Conservation (phyloP, 2,797 vertebrate genomes). For the Enteromius anoplus region DNA sequence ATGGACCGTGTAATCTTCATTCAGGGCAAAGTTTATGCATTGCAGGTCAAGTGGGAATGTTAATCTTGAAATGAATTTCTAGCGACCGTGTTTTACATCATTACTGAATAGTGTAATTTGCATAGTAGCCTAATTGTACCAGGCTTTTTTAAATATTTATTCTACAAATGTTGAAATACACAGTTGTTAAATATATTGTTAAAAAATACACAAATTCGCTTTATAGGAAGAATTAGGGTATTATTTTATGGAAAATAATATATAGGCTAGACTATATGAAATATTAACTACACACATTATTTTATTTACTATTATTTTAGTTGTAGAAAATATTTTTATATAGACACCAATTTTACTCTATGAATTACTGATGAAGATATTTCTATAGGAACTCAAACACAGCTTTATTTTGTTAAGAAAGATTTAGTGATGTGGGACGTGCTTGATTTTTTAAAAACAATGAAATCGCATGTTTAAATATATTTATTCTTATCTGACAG, state of each 20-base stretch:
- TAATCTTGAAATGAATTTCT: slow-evolving; percentile 1
- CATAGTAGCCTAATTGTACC: background rate
- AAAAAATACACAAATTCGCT: background rate
- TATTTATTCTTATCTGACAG: slow-evolving; percentile 13
- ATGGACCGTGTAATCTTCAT: slow-evolving; percentile 54
- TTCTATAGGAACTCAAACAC: background rate
- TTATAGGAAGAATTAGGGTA: background rate
- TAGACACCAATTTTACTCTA: background rate
- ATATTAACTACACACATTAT: too few species aligned
- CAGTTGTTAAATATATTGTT: background rate
- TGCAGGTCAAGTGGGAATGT: slow-evolving; percentile 4
- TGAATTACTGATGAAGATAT: background rate
- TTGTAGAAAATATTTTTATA: background rate
- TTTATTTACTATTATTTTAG: background rate
- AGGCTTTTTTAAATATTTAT: background rate
- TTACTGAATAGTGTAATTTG: background rate
- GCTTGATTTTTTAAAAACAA: background rate
- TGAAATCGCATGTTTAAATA: background rate
- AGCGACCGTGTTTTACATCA: background rate
- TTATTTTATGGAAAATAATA: background rate
- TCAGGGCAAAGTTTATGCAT: slow-evolving; percentile 34
- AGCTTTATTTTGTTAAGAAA: background rate
- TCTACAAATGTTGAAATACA: background rate
- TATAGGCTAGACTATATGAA: background rate
- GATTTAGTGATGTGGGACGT: background rate